A percentile compares a stretch with the other conserved stretches of the same genome.
These are phyloP conservation scores for Dreissena rostriformis DNA, from an alignment of 1,140 invertebrate species.

Conservation along the genomic window DNA sequence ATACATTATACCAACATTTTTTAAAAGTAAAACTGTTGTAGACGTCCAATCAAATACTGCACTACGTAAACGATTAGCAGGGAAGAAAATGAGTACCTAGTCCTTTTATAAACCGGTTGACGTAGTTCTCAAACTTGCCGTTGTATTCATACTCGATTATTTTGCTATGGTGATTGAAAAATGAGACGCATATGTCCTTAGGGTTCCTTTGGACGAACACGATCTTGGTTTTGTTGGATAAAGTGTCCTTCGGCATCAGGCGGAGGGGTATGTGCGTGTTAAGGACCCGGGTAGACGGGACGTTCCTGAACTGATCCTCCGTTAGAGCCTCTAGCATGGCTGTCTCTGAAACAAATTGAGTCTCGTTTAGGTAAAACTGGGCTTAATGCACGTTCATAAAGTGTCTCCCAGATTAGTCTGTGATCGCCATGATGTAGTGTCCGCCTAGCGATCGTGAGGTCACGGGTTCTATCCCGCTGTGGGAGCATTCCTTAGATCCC, in stretches of 20 bases:
- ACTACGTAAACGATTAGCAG: too few species aligned
- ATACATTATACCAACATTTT: too few species aligned
- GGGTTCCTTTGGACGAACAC: conserved; percentile 54
- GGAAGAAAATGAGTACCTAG: conserved; percentile 16
- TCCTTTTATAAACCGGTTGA: conserved; percentile 46
- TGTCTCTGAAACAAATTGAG: conserved; percentile 17
- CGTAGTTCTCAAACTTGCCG: conserved; percentile 46
- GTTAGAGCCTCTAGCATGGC: conserved; percentile 58
- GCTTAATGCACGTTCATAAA: too few species aligned
- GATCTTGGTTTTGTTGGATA: conserved; percentile 51
- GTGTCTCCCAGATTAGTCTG: too few species aligned
- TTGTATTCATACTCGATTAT: conserved; percentile 41
- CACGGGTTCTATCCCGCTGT: too few species aligned
- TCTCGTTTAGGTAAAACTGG: too few species aligned
- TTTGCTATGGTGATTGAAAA: conserved; percentile 53
- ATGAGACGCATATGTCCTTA: conserved; percentile 56
- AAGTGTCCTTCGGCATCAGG: conserved; percentile 42
- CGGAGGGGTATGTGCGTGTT: conserved; percentile 59
- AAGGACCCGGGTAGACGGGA: conserved; percentile 55
- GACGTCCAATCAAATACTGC: too few species aligned
- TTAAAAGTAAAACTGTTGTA: too few species aligned
- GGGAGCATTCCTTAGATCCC: too few species aligned
- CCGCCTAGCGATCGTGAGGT: too few species aligned
- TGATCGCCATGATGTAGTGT: too few species aligned
- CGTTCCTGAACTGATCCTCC: conserved; percentile 31